Conservation (phyloP, 2,113 vertebrate genomes). For the Scytalopus superciliaris region DNA sequence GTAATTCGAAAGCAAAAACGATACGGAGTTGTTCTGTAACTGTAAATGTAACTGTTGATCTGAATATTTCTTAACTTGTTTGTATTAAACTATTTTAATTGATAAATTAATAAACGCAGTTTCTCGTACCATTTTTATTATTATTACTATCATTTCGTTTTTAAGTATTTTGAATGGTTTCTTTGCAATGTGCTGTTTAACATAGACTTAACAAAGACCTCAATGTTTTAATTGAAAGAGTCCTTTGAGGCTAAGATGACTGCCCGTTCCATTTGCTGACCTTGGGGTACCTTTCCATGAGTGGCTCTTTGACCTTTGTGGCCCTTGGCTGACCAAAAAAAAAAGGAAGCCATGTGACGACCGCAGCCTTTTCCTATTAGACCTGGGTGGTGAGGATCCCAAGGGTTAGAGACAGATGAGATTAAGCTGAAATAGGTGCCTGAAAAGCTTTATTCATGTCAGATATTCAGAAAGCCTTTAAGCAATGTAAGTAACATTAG, state of each 20-base stretch:
- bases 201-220: slow-evolving; percentile 96
- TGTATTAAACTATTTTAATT: slow-evolving; percentile 66
- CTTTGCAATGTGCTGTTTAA: slow-evolving; percentile 86
- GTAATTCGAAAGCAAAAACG: not conserved
- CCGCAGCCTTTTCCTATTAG: slow-evolving; percentile 89
- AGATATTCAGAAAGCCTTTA: slow-evolving; percentile 79
- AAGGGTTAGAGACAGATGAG: slow-evolving; percentile 94
- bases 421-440: slow-evolving; percentile 93
- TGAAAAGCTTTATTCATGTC: slow-evolving; percentile 82
- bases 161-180: slow-evolving; percentile 74
- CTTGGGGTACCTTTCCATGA: slow-evolving; percentile 96
- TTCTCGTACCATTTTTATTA: slow-evolving; percentile 70
- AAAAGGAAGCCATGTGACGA: slow-evolving; percentile 95
- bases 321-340: slow-evolving; percentile 87
- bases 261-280: slow-evolving; percentile 96
- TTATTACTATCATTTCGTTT: slow-evolving; percentile 64
- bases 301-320: slow-evolving; percentile 94
- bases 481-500: slow-evolving; percentile 83
- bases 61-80: slow-evolving; percentile 47
- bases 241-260: slow-evolving; percentile 93
- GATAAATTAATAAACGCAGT: slow-evolving; percentile 63
- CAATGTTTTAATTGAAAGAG: slow-evolving; percentile 98
- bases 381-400: slow-evolving; percentile 95
- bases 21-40: slow-evolving; percentile 56
- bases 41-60: slow-evolving; percentile 65